Evolutionary conservation across 2,888 invertebrate species (phyloP).

Genomic region (Heteromurus nitidus): DNA sequence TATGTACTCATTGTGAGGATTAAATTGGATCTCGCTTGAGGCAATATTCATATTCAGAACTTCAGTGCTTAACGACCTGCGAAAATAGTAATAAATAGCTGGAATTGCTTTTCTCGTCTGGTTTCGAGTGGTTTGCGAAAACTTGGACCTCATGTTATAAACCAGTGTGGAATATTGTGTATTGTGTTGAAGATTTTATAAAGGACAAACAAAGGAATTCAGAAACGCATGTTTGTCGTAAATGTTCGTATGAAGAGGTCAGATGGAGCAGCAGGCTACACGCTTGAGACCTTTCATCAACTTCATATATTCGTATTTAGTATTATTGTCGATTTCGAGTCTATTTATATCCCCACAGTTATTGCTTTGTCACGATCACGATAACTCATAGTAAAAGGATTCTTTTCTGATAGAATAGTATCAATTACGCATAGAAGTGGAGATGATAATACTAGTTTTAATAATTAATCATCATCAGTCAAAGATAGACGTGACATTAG

Average conservation of each 20-base stretch:
- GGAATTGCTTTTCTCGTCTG: constrained; percentile 31
- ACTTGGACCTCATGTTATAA: too few species aligned
- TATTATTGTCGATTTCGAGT: too few species aligned
- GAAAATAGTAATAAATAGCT: constrained; percentile 31
- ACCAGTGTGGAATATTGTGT: too few species aligned
- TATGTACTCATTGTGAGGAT: constrained; percentile 16
- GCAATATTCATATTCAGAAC: constrained; percentile 28
- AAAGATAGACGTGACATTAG: constrained; percentile 43
- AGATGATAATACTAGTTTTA: too few species aligned
- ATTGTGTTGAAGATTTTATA: too few species aligned
- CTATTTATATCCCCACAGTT: too few species aligned
- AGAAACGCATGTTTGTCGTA: too few species aligned
- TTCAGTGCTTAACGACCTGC: constrained; percentile 42
- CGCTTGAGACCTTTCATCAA: too few species aligned
- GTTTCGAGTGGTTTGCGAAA: constrained; percentile 1
- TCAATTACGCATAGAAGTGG: constrained; percentile 26
- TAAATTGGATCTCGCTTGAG: constrained; percentile 30
- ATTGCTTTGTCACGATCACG: constrained; percentile 11
- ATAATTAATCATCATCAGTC: constrained; percentile 56
- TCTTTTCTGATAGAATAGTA: not conserved
- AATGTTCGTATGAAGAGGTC: too few species aligned
- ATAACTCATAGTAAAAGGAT: not conserved
- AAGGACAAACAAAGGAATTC: too few species aligned
- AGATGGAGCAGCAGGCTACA: too few species aligned
- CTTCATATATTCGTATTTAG: not conserved